A percentile compares a stretch with the other conserved stretches of the same genome.
Evolutionary conservation across 2,888 invertebrate genomes (phyloP).

Genomic region (Ormyrus rosae): DNA sequence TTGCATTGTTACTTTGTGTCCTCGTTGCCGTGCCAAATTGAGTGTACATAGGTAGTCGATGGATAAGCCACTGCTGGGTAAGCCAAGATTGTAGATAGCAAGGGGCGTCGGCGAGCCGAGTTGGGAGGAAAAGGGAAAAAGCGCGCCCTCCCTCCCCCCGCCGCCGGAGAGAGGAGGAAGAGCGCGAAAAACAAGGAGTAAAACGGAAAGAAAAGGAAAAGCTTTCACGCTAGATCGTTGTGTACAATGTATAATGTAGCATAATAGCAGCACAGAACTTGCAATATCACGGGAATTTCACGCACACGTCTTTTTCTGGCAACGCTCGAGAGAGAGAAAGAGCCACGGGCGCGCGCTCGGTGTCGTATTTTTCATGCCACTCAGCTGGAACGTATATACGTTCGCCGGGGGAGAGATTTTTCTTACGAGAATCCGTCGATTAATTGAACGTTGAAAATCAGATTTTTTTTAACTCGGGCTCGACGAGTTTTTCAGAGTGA

Average conservation of each 20-base stretch:
- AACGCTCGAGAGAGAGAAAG: background rate
- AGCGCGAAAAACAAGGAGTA: slow-evolving; percentile 46
- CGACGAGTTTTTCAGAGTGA: too few relatives aligned
- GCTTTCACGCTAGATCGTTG: slow-evolving; percentile 38
- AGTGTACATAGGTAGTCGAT: slow-evolving; percentile 42
- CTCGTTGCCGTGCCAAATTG: slow-evolving; percentile 28
- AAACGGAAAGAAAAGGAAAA: slow-evolving; percentile 33
- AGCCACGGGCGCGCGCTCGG: background rate
- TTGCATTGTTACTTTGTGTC: slow-evolving; percentile 7
- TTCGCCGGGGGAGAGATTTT: too few relatives aligned
- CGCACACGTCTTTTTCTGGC: background rate
- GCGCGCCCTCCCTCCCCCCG: background rate
- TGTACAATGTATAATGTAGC: slow-evolving; percentile 41
- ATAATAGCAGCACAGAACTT: slow-evolving; percentile 20
- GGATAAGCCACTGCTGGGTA: slow-evolving; percentile 31
- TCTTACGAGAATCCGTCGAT: too few relatives aligned
- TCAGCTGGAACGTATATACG: too few relatives aligned
- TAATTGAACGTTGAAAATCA: too few relatives aligned
- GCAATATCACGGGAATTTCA: slow-evolving; percentile 4
- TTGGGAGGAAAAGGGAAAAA: background rate
- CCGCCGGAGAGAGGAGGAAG: slow-evolving; percentile 3
- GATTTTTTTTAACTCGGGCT: too few relatives aligned
- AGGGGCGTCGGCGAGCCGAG: slow-evolving; percentile 6
- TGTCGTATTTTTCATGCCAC: background rate
- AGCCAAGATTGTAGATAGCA: slow-evolving; percentile 36